Evolutionary conservation across 2,113 vertebrate species (phyloP).

Genomic region (Platysteira castanea): DNA sequence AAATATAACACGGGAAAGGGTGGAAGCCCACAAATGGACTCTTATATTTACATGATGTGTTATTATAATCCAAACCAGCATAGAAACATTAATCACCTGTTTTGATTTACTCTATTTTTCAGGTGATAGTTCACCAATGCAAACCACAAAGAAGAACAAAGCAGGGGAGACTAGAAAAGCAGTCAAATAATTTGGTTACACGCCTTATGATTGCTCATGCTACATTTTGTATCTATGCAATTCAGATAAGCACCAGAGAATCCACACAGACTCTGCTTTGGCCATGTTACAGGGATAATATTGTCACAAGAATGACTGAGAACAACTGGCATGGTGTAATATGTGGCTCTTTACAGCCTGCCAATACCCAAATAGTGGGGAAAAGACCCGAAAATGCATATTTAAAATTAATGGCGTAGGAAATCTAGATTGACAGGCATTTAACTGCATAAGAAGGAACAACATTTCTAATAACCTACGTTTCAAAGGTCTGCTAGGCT

Average conservation of each 20-base stretch:
- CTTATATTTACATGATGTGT: not conserved
- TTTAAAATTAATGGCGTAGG: not conserved
- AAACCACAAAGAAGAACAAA: not conserved
- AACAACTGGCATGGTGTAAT: not conserved
- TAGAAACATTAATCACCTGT: fast-evolving
- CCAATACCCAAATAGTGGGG: not conserved
- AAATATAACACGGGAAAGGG: not conserved
- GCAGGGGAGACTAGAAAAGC: not conserved
- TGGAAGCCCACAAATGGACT: not conserved
- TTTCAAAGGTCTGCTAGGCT: not conserved
- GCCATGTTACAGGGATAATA: not conserved
- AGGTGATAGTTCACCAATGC: not conserved
- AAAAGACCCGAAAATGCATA: not conserved
- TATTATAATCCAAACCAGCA: not conserved
- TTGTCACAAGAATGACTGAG: not conserved
- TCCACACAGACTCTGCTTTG: not conserved
- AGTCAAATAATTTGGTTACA: not conserved
- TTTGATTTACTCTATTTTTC: not conserved
- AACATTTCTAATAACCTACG: not conserved
- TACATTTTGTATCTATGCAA: not conserved
- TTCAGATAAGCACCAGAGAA: not conserved
- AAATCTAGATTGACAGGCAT: not conserved
- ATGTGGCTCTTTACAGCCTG: not conserved
- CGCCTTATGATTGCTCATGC: not conserved
- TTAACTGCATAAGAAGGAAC: not conserved